A percentile compares a stretch with the other conserved stretches of the same genome.
These are phyloP conservation scores for Fregata magnificens DNA, from an alignment of 2,113 vertebrate species.

Conservation along the genomic window DNA sequence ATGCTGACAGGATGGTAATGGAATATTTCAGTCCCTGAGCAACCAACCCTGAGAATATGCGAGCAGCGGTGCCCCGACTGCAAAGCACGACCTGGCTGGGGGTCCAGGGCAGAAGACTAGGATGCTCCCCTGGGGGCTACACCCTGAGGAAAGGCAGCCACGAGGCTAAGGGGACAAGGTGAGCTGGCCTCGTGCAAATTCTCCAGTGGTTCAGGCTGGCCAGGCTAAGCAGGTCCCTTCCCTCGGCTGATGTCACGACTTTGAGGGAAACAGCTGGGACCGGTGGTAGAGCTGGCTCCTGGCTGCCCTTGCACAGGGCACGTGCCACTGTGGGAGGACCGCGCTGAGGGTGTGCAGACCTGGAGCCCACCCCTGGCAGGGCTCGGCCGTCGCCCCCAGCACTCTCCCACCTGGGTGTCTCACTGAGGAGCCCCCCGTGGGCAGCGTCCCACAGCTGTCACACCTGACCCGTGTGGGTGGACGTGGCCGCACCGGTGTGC, in stretches of 20 bases:
- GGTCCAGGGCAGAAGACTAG: neutral
- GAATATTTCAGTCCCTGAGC: neutral
- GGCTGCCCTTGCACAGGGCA: neutral
- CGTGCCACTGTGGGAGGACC: neutral
- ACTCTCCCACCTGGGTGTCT: neutral
- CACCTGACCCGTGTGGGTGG: neutral
- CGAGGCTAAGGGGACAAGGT: neutral
- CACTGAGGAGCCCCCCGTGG: neutral
- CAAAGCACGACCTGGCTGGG: neutral
- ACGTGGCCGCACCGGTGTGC: rapidly evolving
- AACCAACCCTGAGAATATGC: rapidly evolving
- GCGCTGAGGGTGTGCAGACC: neutral
- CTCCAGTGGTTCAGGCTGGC: neutral
- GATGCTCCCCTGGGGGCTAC: neutral
- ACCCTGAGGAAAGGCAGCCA: neutral
- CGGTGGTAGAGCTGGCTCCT: neutral
- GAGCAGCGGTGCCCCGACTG: rapidly evolving
- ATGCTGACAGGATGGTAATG: neutral
- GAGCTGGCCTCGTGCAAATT: neutral
- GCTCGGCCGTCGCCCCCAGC: too few species aligned
- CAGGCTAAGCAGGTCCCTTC: rapidly evolving
- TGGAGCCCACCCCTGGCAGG: neutral
- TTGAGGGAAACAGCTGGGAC: neutral
- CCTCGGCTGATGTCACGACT: neutral
- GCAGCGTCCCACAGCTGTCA: neutral